phyloP scores from a whole-genome alignment of 2,797 vertebrate species.

The Naso thynnoides region DNA sequence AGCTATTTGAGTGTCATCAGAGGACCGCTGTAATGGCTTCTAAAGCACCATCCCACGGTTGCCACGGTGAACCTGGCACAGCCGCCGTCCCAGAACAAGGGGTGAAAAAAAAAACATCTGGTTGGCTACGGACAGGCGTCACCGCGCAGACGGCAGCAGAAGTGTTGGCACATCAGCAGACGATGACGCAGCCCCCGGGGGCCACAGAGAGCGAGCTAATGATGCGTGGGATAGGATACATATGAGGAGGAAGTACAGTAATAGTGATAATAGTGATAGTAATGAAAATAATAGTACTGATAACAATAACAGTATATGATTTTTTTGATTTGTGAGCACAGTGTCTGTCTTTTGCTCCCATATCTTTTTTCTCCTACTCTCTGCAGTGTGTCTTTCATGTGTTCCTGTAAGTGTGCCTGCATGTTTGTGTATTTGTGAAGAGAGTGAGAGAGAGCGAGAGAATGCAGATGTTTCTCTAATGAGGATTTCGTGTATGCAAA shows the following conservation, averaged over 20 bases:
- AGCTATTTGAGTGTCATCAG: slow-evolving; percentile 91
- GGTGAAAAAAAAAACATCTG: slow-evolving; percentile 79
- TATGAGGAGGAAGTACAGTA: slow-evolving; percentile 75
- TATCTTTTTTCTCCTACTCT: neutral
- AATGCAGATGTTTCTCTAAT: slow-evolving; percentile 16
- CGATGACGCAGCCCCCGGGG: slow-evolving; percentile 77
- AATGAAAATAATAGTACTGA: slow-evolving; percentile 83
- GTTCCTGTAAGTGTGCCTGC: slow-evolving; percentile 2
- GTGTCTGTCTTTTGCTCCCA: slow-evolving; percentile 30
- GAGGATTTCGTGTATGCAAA: slow-evolving; percentile 46
- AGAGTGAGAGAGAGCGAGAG: neutral
- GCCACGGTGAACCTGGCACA: slow-evolving; percentile 87
- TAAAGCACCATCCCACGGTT: slow-evolving; percentile 87
- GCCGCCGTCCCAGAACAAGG: slow-evolving; percentile 77
- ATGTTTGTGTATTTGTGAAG: slow-evolving; percentile 10
- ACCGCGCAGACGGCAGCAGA: slow-evolving; percentile 71
- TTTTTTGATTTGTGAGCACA: slow-evolving; percentile 69
- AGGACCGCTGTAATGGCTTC: slow-evolving; percentile 87
- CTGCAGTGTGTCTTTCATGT: slow-evolving; percentile 4
- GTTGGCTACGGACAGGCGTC: slow-evolving; percentile 83
- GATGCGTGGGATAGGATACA: slow-evolving; percentile 81
- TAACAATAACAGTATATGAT: slow-evolving; percentile 76
- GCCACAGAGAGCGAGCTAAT: slow-evolving; percentile 78
- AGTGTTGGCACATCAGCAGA: slow-evolving; percentile 74
- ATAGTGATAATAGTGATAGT: slow-evolving; percentile 80